Evolutionary conservation across 2,113 vertebrate genomes (phyloP), one percentile per base, ranked within the genome.

Genomic region (human): DNA sequence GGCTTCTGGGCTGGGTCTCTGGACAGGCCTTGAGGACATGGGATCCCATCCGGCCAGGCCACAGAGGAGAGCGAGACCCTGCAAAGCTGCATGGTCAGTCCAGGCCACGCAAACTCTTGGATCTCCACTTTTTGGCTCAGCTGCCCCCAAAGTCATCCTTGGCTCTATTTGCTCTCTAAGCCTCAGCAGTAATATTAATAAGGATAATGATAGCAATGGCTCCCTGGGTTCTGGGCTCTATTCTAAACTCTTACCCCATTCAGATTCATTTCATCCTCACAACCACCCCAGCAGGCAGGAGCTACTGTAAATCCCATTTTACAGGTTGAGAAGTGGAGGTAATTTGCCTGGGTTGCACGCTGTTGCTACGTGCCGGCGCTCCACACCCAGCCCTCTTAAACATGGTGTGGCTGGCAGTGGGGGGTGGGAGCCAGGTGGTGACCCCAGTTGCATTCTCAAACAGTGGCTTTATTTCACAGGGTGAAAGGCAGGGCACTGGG

Each of bases 361-460:
- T 0, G 3, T 52, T 13, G 3, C 12, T 14, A 52, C 35, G 48
- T 2, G 30, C 23, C 20, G 5, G 64, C 16, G 20, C 55, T 30
- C 35, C 3, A 9, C 8, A 2, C 3, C 30, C 35, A 64, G 75
- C 38, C 52, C 10, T 50, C n/a, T 85, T 40, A 32, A 30, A 30
- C 11, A 4, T 0, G 5, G 22, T 8, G 20, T 9, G 55, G 50
- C 90, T 20, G 61, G 70, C 17, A 30, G 27, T 8, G 6, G 14
- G 38, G 50, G 12, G 5, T 0, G 0, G 52, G 48, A 20, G 50
- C 40, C 8, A 13, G 52, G 43, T 30, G 16, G 17, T 3, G 16
- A 7, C 16, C 8, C 20, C 5, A 48, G 2, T 1, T 85, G 48
- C 32, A 27, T 57, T 57, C 89, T n/a, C 35, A 48, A 66, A 30